Evolutionary conservation across 2,113 vertebrate genomes (phyloP), one percentile per base, ranked within the genome.

Genomic region (Neofelis nebulosa): DNA sequence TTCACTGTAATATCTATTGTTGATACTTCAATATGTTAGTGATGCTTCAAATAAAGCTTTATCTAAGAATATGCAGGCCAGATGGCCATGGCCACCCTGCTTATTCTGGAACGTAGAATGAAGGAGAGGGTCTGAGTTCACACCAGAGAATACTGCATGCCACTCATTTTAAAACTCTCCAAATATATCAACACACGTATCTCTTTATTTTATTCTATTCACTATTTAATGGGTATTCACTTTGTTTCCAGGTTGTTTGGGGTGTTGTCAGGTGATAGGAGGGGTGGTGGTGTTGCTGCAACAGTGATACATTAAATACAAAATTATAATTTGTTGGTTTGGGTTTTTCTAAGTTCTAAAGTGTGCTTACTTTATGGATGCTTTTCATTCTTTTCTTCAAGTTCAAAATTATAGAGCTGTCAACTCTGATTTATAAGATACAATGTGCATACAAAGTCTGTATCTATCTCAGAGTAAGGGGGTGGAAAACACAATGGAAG

Each of bases 321-420:
- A 81, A 82, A 55, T 45, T 65, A 82, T 50, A 79, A 33, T 65
- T 3, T 41, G 2, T 48, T 97, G 7, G 1, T 71, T 95, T 85
- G 10, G 2, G 29, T 76, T 81, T 55, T 38, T 74, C 33, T 48
- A 9, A 55, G 45, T 66, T 78, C 31, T 71, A 48, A 57, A 27
- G 36, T 86, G 27, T 25, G 33, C 38, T 85, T 86, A 25, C 45
- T 63, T 93, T 73, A 16, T 83, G 36, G 41, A 15, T 31, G 27
- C 41, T 74, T 89, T 89, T 69, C 15, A 78, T 73, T 74, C 12
- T n/a, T 92, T 61, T 80, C 95, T 74, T 74, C 86, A 38, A 21
- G 10, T 91, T 91, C 14, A 41, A 93, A 74, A 48, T 45, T 80
- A 61, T 23, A 71, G 1, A 36, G 10, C 69, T 83, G 15, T 33